These are phyloP conservation scores for Brachypteracias leptosomus DNA, from an alignment of 2,113 vertebrate genomes.

Conservation along the genomic window DNA sequence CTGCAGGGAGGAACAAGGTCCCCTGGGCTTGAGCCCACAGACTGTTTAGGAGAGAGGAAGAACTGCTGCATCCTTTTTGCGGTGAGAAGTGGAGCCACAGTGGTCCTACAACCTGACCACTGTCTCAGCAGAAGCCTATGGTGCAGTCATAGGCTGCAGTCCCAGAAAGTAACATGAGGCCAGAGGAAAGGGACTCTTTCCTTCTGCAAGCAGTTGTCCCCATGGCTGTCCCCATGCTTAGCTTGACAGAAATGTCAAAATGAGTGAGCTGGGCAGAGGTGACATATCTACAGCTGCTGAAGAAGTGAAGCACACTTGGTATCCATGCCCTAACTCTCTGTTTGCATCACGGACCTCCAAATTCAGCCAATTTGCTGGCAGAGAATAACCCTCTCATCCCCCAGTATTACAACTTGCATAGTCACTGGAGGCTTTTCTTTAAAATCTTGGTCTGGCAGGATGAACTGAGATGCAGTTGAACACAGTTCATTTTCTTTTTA, in stretches of 20 bases:
- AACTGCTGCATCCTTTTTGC: neutral
- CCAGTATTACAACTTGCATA: neutral
- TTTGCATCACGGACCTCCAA: neutral
- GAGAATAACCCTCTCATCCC: neutral
- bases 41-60: neutral
- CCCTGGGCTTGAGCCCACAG: fast-evolving
- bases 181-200: neutral
- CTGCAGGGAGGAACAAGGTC: neutral
- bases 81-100: neutral
- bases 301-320: neutral
- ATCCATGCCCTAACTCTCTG: neutral
- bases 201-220: neutral
- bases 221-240: neutral
- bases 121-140: neutral
- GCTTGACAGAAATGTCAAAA: neutral
- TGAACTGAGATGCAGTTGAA: neutral
- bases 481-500: neutral
- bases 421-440: neutral
- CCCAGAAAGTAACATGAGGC: neutral
- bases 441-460: constrained; percentile 5
- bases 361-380: neutral
- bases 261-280: neutral
- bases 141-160: neutral
- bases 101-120: fast-evolving
- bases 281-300: neutral